Percentiles rank a stretch among this genome's conserved stretches.
phyloP scores from a whole-genome alignment of 2,797 vertebrate species.

The Mycteria americana region DNA sequence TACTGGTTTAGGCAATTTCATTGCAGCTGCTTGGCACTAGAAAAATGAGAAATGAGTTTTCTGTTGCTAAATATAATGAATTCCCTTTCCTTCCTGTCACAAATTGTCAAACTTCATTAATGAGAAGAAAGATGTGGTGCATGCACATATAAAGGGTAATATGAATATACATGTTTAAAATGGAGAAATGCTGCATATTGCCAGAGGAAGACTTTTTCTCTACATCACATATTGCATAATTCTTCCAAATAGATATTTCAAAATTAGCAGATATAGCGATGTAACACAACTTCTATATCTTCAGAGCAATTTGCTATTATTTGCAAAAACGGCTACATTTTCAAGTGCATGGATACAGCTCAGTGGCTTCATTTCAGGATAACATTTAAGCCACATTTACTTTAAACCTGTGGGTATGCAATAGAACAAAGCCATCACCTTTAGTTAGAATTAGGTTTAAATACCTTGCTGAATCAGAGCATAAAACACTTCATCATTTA shows the following conservation, averaged over 20 bases:
- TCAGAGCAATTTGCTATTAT: background rate
- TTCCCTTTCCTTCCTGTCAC: conserved; percentile 71
- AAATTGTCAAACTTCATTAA: conserved; percentile 70
- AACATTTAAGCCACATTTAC: background rate
- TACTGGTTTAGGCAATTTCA: conserved; percentile 59
- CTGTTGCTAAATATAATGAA: conserved; percentile 75
- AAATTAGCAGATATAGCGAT: background rate
- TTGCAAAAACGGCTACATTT: background rate
- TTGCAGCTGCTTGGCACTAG: conserved; percentile 27
- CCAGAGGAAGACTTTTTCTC: background rate
- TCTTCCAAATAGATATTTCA: background rate
- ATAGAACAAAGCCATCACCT: background rate
- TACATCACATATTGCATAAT: background rate
- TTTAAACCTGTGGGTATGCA: background rate
- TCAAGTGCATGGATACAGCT: background rate
- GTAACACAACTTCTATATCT: background rate
- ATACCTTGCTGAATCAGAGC: background rate
- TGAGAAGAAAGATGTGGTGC: background rate
- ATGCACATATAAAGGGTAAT: background rate
- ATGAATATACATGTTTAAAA: background rate
- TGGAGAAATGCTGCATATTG: background rate
- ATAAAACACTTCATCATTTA: background rate
- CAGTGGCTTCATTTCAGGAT: background rate
- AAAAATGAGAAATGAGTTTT: conserved; percentile 75
- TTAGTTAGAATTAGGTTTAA: background rate